Percentiles rank a stretch among this genome's conserved stretches.
Conservation (phyloP, 2,888 invertebrate genomes). For the Rhagium mordax region DNA sequence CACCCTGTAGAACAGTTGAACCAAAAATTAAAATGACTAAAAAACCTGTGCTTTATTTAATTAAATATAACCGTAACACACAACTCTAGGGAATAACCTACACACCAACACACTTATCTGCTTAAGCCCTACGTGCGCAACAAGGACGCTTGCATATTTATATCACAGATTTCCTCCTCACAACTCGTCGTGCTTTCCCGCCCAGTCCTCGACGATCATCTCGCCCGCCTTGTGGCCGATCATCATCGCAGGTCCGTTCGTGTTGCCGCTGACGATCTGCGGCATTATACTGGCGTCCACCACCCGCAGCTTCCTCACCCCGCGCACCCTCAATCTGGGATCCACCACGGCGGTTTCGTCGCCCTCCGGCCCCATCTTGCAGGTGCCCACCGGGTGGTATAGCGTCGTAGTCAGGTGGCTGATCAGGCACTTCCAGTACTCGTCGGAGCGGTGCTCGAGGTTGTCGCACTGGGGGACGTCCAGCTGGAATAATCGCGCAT, state of each 20-base stretch:
- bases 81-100: too few relatives aligned
- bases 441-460: conserved; percentile 67
- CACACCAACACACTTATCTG: too few relatives aligned
- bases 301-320: conserved; percentile 79
- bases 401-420: conserved; percentile 56
- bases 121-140: too few relatives aligned
- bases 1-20: too few relatives aligned
- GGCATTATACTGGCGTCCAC: conserved; percentile 91
- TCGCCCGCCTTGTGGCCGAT: conserved; percentile 72
- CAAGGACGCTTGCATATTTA: too few relatives aligned
- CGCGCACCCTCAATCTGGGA: conserved; percentile 78
- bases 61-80: too few relatives aligned
- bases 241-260: conserved; percentile 71
- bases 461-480: conserved; percentile 70
- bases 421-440: conserved; percentile 72
- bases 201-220: conserved; percentile 67
- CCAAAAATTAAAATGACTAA: too few relatives aligned
- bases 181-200: conserved; percentile 55
- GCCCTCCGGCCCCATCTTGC: conserved; percentile 76
- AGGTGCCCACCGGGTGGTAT: conserved; percentile 60
- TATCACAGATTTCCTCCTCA: not conserved
- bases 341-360: conserved; percentile 80
- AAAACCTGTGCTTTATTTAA: too few relatives aligned
- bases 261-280: conserved; percentile 75
- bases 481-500: conserved; percentile 64